Percentiles rank a stretch among this genome's conserved stretches.
Conservation (phyloP, 2,113 vertebrate genomes). For the Tenrec ecaudatus region DNA sequence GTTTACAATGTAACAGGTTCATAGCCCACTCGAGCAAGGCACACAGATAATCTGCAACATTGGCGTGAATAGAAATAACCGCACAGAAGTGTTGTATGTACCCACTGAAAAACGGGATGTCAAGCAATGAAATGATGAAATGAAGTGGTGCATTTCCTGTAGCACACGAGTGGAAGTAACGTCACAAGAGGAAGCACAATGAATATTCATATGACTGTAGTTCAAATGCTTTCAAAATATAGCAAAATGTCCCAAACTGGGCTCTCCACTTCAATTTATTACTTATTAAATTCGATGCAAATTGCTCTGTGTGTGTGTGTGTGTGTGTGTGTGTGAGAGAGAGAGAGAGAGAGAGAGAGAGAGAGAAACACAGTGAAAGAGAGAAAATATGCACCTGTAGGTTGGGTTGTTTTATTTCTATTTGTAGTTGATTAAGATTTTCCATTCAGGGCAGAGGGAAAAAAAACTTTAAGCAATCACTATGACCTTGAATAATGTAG, state of each 20-base stretch:
- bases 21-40: neutral
- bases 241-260: slow-evolving; percentile 40
- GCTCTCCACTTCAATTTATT: slow-evolving; percentile 27
- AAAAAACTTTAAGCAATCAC: slow-evolving; percentile 24
- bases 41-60: neutral
- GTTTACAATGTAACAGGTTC: slow-evolving; percentile 45
- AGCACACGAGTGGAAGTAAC: neutral
- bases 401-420: neutral
- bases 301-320: neutral
- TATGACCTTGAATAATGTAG: neutral
- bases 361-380: too few relatives aligned
- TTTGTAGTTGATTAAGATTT: slow-evolving; percentile 42
- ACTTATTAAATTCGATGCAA: slow-evolving; percentile 48
- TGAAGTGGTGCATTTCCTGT: slow-evolving; percentile 10
- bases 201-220: slow-evolving; percentile 49
- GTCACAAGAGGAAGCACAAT: slow-evolving; percentile 44
- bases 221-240: slow-evolving; percentile 54
- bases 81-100: slow-evolving; percentile 40
- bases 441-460: neutral
- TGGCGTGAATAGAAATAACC: slow-evolving; percentile 40
- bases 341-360: too few relatives aligned
- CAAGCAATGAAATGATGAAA: slow-evolving; percentile 6
- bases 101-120: slow-evolving; percentile 42
- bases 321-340: too few relatives aligned
- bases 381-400: too few relatives aligned